Base-by-base conservation (phyloP, 2,113 vertebrate genomes). In the Periophthalmus modestus region DNA sequence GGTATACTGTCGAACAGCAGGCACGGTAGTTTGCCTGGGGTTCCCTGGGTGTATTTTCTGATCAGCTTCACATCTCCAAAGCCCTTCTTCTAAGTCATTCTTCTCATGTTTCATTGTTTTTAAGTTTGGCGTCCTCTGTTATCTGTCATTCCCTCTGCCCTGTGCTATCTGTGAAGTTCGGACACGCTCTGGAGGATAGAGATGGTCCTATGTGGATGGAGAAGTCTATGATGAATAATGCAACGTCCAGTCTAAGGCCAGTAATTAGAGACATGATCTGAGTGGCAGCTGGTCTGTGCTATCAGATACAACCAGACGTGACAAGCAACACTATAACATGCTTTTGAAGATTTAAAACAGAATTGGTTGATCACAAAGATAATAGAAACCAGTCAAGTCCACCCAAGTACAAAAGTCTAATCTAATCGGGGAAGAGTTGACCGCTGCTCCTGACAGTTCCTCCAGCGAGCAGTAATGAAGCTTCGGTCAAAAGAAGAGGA, bases 81-180 rank as follows among this genome's bases (percentile, higher is more conserved):
- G 21, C 10, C 13, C 12, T 43, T 43, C 39, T 43, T 43, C 39
- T 43, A 10, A 10, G 39, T 43, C 39, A 7, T 36, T 16, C 28
- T 19, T 7, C 33, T 36, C 18, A 15, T 16, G 11, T 19, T 19
- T 9, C 16, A 63, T 63, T 36, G 61, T 63, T 63, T 34, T 18
- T 19, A 15, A 63, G 16, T 34, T 18, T 19, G 28, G 5, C 10
- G 33, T 36, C 28, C 7, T 16, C 28, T 63, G 16, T 36, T 63
- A 63, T 36, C 33, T 63, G 28, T 19, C 28, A 63, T 63, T 63
- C 61, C 61, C 61, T 63, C 61, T 63, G 61, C 34, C 61, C 58
- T 15, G 23, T 14, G 4, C 12, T 7, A 2, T 18, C 15, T 36
- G 33, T 36, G 15, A 61, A 9, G 61, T 36, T 39, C 16, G 28